Evolutionary conservation across 1,140 invertebrate genomes (phyloP).

Genomic region (Asbolus verrucosus): DNA sequence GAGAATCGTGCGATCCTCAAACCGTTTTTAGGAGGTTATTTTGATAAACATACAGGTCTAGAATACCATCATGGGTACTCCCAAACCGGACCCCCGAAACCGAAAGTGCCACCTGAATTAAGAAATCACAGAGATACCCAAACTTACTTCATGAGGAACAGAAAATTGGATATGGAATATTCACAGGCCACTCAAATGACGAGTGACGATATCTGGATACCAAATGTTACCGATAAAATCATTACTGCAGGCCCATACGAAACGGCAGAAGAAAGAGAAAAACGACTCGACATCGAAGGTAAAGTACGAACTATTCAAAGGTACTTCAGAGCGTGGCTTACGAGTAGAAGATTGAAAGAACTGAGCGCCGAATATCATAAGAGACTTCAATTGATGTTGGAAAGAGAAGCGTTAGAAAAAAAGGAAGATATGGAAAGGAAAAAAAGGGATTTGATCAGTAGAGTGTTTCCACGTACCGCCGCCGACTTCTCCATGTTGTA

Average conservation of each 20-base stretch:
- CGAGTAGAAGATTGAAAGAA: conserved; percentile 60
- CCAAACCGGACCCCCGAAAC: conserved; percentile 72
- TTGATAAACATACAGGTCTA: conserved; percentile 68
- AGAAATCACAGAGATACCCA: conserved; percentile 71
- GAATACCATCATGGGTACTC: conserved; percentile 74
- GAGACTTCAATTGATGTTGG: conserved; percentile 66
- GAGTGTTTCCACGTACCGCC: conserved; percentile 71
- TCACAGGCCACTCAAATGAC: conserved; percentile 69
- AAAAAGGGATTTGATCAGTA: conserved; percentile 69
- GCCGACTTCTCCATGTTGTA: conserved; percentile 76
- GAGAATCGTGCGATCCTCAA: conserved; percentile 70
- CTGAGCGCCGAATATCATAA: conserved; percentile 66
- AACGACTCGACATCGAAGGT: conserved; percentile 66
- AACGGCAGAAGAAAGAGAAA: conserved; percentile 68
- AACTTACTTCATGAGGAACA: conserved; percentile 67
- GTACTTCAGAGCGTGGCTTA: conserved; percentile 60
- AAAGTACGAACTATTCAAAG: conserved; percentile 72
- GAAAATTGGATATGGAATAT: conserved; percentile 66
- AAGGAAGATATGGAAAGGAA: conserved; percentile 67
- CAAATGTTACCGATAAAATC: conserved; percentile 70
- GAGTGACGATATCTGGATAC: conserved; percentile 69
- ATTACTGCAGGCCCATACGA: conserved; percentile 69
- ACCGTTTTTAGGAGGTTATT: conserved; percentile 75
- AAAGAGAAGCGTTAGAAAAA: conserved; percentile 66
- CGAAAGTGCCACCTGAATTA: conserved; percentile 66